Evolutionary conservation across 2,797 vertebrate genomes (phyloP).

Genomic region (Ficedula albicollis): DNA sequence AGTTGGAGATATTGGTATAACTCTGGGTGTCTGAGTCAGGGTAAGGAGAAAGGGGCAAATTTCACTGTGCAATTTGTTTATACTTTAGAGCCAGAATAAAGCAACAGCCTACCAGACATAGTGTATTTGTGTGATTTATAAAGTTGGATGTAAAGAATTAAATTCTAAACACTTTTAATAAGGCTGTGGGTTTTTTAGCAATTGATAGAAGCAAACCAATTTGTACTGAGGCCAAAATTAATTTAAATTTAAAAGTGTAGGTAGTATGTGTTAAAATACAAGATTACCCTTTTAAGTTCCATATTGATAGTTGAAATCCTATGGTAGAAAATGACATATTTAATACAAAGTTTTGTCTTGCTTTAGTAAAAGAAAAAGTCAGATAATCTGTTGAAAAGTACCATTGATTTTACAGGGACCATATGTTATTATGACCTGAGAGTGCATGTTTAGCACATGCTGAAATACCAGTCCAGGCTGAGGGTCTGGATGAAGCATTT

Average conservation of each 20-base stretch:
- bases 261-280: background rate
- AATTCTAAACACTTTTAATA: background rate
- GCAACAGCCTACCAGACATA: background rate
- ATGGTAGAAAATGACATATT: background rate
- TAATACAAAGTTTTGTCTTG: background rate
- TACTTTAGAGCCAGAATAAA: background rate
- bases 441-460: accelerated
- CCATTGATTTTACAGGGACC: accelerated
- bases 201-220: background rate
- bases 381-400: background rate
- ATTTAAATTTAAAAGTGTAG: background rate
- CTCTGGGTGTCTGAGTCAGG: background rate
- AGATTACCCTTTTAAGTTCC: background rate
- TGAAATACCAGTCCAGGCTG: background rate
- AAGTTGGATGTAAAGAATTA: background rate
- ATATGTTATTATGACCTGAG: background rate
- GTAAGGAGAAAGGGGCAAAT: background rate
- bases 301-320: background rate
- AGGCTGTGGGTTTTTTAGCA: background rate
- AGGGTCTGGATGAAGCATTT: background rate
- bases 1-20: background rate
- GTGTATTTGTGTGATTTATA: background rate
- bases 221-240: background rate
- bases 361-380: background rate
- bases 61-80: background rate